Percentiles rank a stretch among this genome's conserved stretches.
phyloP scores from a whole-genome alignment of 2,797 vertebrate genomes.

The Furcifer pardalis region DNA sequence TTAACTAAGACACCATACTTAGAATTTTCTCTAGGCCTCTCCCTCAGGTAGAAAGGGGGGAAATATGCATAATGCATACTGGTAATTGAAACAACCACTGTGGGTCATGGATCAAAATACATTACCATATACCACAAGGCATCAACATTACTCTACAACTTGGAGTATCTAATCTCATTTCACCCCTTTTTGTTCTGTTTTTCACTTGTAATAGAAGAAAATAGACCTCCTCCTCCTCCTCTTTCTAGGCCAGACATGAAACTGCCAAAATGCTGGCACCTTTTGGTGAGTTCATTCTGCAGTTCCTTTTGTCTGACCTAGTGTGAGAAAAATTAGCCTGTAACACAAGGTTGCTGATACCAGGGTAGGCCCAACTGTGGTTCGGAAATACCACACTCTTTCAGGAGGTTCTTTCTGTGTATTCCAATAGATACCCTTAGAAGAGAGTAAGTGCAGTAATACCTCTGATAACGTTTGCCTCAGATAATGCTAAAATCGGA shows the following conservation, averaged over 20 bases:
- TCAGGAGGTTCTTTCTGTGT: no score
- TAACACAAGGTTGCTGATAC: no score
- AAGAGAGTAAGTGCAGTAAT: neutral
- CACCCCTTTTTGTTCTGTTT: neutral
- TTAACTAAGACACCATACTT: neutral
- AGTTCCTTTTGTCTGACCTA: no score
- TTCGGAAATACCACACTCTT: no score
- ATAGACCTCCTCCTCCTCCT: no score
- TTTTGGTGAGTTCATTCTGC: no score
- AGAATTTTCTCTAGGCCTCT: neutral
- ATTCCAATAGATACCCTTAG: neutral
- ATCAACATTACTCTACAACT: neutral
- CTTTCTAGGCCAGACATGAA: no score
- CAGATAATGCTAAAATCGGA: no score
- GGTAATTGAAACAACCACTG: neutral
- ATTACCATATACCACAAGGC: neutral
- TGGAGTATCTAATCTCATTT: neutral
- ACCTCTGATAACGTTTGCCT: no score
- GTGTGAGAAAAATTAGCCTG: no score
- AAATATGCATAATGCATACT: neutral
- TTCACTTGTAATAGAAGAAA: neutral
- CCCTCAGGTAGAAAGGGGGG: neutral
- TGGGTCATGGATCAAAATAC: neutral
- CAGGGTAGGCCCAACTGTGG: no score
- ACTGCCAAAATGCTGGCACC: no score